Base-by-base conservation (phyloP, 2,113 vertebrate species). In the Pangasianodon gigas region DNA sequence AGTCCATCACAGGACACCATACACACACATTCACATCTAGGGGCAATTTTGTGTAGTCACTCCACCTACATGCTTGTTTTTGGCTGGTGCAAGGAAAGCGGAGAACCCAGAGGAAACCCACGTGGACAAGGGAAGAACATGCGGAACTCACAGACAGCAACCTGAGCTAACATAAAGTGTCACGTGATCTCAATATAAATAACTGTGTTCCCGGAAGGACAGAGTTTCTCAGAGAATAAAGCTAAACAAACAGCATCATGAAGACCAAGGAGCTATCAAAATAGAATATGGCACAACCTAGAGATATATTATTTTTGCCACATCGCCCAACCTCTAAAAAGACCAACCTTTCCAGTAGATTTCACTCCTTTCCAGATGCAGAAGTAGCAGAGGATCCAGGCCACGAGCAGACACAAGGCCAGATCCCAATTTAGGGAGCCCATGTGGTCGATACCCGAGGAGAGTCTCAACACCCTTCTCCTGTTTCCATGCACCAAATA, bases 311-410 rank as follows among this genome's bases (percentile, higher is more conserved):
- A 8, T n/a, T 18, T 48, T 81, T 54, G 6, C 10, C 3, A 51
- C 26, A 1, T 51, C 1, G 1, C 11, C 29, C 14, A 54, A 51
- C 9, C 3, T 52, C 51, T 65, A 24, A 69, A 86, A 37, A 75
- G 13, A 75, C 67, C 51, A 74, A 99, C 98, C 97, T 99, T 99
- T 93, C 98, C 98, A 0, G 97, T 98, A 86, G 97, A 98, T 91
- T 96, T 97, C 91, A 98, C 97, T 0, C 98, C 97, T 95, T 99
- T 99, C 98, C 98, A 98, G 85, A 98, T 96, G 91, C 98, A 98
- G 92, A 99, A 98, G 95, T 98, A 99, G 52, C 97, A 99, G 92
- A 96, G 90, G 89, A 98, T 92, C 98, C 98, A 99, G 0, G 97
- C 96, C 0, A 93, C 90, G 65, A 98, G 67, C 3, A 98, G 94